Base-by-base conservation (phyloP, 2,888 invertebrate genomes). In the Chrysolina oricalcia region DNA sequence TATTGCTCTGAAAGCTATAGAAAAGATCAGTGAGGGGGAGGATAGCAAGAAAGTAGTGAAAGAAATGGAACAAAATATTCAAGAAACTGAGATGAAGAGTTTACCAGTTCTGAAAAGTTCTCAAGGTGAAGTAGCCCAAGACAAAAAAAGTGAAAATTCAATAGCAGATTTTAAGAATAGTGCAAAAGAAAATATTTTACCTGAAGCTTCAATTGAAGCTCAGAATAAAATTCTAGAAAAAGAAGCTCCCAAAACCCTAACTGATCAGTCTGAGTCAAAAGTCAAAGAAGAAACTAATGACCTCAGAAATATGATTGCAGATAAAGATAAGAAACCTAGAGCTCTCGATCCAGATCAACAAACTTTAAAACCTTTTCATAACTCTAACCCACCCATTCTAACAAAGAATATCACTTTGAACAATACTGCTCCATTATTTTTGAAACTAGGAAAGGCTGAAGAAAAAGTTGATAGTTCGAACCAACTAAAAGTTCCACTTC, bases 1-100 rank as follows among this genome's bases (percentile, higher is more conserved):
- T 75, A 85, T 88, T 72, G 89, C 88, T 1, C 84, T 85, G 46
- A 84, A 87, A 75, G 88, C 88, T 15, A 88, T 89, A 56, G 86
- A 88, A 81, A 85, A 83, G 77, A 83, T 87, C 35, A 85, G 85
- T 77, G 84, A 80, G 23, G 80, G 77, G 19, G 76, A 81, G 72
- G 76, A 81, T 70, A 76, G 77, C 56, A 76, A 81, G n/a, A 76
- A 78, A 76, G 76, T 81, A 46, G 77, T 81, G 21, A 75, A 78
- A 21, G 79, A 81, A 63, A 48, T 72, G 43, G 73, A 76, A 41
- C 72, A 75, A 46, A 68, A 64, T 17, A 65, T 73, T 40, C 17
- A 65, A 6, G 41, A 71, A 35, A 62, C 50, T 41, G 68, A 73
- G 15, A 19, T 50, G 41, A 50, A 72, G 19, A 21, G 43, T 46